Percentiles rank a stretch among this genome's conserved stretches.
Evolutionary conservation across 2,797 vertebrate genomes (phyloP).

Genomic region (Acanthopagrus latus): DNA sequence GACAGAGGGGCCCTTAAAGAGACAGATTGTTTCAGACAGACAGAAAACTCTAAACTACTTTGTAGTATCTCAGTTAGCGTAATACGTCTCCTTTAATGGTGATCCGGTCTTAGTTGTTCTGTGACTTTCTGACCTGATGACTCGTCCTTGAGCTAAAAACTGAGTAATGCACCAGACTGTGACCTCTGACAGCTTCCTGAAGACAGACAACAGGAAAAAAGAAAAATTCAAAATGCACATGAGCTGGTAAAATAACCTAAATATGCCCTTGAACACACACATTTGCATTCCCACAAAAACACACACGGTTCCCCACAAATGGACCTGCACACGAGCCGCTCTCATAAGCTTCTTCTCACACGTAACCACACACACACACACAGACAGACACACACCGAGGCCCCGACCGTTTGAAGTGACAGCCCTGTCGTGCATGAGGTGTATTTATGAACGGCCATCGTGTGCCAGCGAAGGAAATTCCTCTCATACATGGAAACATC

Average conservation of each 20-base stretch:
- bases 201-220: background rate
- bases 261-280: background rate
- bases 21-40: too few relatives aligned
- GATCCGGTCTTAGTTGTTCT: background rate
- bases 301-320: background rate
- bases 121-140: background rate
- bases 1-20: too few relatives aligned
- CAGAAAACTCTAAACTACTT: too few relatives aligned
- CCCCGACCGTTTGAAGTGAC: constrained; percentile 50
- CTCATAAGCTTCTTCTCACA: constrained; percentile 1
- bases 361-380: background rate
- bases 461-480: constrained; percentile 73
- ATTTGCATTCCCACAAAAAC: background rate
- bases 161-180: constrained; percentile 5
- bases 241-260: background rate
- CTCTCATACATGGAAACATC: constrained; percentile 71
- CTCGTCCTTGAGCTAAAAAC: background rate
- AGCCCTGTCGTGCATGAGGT: constrained; percentile 53
- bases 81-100: background rate
- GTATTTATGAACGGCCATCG: constrained; percentile 68
- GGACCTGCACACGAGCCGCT: background rate
- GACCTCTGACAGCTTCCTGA: constrained; percentile 2
- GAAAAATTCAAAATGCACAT: background rate
- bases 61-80: too few relatives aligned
- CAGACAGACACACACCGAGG: constrained; percentile 1